These are phyloP conservation scores for Dromaius novaehollandiae DNA, from an alignment of 2,113 vertebrate genomes.

Conservation along the genomic window DNA sequence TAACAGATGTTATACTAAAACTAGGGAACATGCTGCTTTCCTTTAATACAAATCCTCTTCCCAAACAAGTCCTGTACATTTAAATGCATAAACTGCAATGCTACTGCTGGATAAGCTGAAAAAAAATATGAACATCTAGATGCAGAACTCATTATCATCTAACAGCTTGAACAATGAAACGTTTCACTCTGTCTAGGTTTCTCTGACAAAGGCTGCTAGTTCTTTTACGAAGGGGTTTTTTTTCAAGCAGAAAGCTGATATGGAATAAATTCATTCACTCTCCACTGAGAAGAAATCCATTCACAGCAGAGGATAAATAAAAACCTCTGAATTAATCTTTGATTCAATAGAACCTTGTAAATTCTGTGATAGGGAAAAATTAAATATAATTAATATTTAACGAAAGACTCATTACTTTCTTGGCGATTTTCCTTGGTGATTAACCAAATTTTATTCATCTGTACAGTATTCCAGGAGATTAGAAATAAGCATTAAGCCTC, in stretches of 20 bases:
- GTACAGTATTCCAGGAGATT: conserved; percentile 26
- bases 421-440: conserved; percentile 30
- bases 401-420: conserved; percentile 34
- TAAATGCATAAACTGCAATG: background rate
- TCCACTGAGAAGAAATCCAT: conserved; percentile 21
- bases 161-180: background rate
- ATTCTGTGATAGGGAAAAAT: conserved; percentile 28
- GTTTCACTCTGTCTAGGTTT: background rate
- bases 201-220: background rate
- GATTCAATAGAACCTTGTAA: conserved; percentile 12
- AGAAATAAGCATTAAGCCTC: conserved; percentile 24
- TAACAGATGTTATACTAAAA: conserved; percentile 40
- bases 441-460: conserved; percentile 25
- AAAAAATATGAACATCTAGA: background rate
- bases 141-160: conserved; percentile 7
- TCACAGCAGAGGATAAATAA: conserved; percentile 34
- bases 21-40: background rate
- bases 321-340: conserved; percentile 23
- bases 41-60: conserved; percentile 18
- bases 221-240: conserved; percentile 25
- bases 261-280: conserved; percentile 31
- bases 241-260: conserved; percentile 22
- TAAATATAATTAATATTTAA: conserved; percentile 51
- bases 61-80: background rate
- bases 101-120: background rate